Base-by-base conservation (phyloP, 2,797 vertebrate species). In the Nannoperca obscura region DNA sequence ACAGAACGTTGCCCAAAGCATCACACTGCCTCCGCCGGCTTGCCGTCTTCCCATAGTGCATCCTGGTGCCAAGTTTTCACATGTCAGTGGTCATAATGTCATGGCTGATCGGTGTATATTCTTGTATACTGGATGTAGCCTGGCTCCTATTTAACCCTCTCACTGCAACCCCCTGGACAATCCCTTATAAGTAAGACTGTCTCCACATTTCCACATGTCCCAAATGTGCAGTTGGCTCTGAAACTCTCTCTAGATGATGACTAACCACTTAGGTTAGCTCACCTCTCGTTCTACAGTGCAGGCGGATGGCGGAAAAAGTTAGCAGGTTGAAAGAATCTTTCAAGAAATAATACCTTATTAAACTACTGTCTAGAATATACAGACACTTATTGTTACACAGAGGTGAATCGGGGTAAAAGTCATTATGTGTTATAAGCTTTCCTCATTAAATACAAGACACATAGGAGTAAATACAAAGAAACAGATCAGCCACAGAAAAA, bases 161-260 rank as follows among this genome's bases (percentile, higher is more conserved):
- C 53, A 12, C 11, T 34, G 19, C 20, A 70, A 14, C 3, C 49
- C 32, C 10, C 7, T 2, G n/a, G 49, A 49, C 40, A 44, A 14
- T 11, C 24, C 8, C 7, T 8, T 36, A 3, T 38, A 38, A 38
- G 50, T 7, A 46, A 49, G 38, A 57, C 59, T 7, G 7, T 47
- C 22, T 38, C 49, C 4, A 15, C 8, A 20, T 47, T 20, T 38
- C 42, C 6, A 17, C 38, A 47, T 30, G 7, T 44, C 15, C 44
- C 8, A 38, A 22, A 61, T 63, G 61, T 59, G 1, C 47, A 11
- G 54, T 64, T 34, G 22, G 46, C 62, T 66, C 30, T 44, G 17
- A 64, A 77, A 14, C n/a, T 36, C 12, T 42, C 22, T 80, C 15
- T 14, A 64, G 64, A 55, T 64, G 42, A 65, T 54, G 46, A 82